Evolutionary conservation across 2,888 invertebrate genomes (phyloP), one percentile per base, ranked within the genome.

Genomic region (Anorthoa munda): DNA sequence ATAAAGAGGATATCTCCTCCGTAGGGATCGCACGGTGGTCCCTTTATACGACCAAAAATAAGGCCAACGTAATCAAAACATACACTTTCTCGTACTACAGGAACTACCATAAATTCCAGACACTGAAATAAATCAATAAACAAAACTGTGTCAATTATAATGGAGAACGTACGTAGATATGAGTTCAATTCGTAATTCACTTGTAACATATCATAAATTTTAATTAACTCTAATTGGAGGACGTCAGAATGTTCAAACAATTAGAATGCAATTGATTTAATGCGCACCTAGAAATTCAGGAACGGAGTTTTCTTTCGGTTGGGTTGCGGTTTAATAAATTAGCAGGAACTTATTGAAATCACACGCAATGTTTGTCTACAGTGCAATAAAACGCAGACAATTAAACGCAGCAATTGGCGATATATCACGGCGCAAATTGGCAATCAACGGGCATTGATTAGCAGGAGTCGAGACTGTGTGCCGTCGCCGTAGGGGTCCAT

Each of bases 381-480:
- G 66, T 23, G 56, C 59, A 65, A n/a, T 72, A 80, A 79, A 79
- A 60, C 64, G 63, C 63, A 73, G 75, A 81, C 89, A 91, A 91
- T 91, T 91, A 91, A 92, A 92, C 82, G 85, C 90, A 90, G 88
- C 88, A 87, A 92, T 91, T 88, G 89, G 77, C 90, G 84, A 91
- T 93, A 93, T 91, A 92, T 93, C 93, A 93, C 90, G 82, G 88
- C 84, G 87, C 91, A 93, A 95, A 94, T 94, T 94, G 93, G 92
- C 94, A 95, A 94, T 94, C 93, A 93, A 91, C 89, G 88, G 83
- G 86, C 90, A 91, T 92, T 92, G 92, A 94, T 94, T 92, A 92
- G 89, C 85, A 83, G 84, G 79, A 86, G 88, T 83, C 83, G 86
- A 82, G 81, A 79, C 86, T 80, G 83, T 82, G 70, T 79, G 83